phyloP scores from a whole-genome alignment of 2,888 invertebrate genomes.

The Archips crataeganus region DNA sequence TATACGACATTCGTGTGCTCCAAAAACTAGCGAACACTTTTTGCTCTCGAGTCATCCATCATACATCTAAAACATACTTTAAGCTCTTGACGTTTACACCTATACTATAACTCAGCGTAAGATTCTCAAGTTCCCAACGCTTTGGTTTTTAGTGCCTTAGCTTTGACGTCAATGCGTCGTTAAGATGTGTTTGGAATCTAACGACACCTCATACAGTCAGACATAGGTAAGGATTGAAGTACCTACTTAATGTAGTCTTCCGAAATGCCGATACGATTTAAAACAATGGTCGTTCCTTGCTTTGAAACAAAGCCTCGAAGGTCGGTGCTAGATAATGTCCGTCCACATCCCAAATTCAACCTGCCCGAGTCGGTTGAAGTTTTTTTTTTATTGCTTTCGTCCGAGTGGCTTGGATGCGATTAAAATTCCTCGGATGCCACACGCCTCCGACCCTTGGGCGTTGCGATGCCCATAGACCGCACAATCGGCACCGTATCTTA shows the following conservation, averaged over 20 bases:
- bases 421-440: constrained; percentile 83
- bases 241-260: background rate
- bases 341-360: constrained; percentile 71
- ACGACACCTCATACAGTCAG: background rate
- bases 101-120: constrained; percentile 3
- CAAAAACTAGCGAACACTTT: constrained; percentile 10
- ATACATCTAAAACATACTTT: background rate
- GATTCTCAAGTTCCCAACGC: constrained; percentile 3
- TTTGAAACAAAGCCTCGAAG: constrained; percentile 49
- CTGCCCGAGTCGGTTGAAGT: constrained; percentile 59
- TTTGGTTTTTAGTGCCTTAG: constrained; percentile 7
- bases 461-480: constrained; percentile 62
- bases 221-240: background rate
- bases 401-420: constrained; percentile 78
- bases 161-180: constrained; percentile 18
- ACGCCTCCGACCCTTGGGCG: constrained; percentile 73
- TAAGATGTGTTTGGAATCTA: background rate
- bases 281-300: constrained; percentile 43
- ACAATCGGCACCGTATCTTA: constrained; percentile 50
- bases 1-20: constrained; percentile 22
- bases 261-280: constrained; percentile 35
- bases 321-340: constrained; percentile 64
- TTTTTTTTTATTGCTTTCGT: constrained; percentile 72
- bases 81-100: constrained; percentile 9
- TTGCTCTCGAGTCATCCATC: background rate